A percentile compares a stretch with the other conserved stretches of the same genome.
Conservation (phyloP, 2,797 vertebrate genomes). For the Chlorospingus semifuscus region DNA sequence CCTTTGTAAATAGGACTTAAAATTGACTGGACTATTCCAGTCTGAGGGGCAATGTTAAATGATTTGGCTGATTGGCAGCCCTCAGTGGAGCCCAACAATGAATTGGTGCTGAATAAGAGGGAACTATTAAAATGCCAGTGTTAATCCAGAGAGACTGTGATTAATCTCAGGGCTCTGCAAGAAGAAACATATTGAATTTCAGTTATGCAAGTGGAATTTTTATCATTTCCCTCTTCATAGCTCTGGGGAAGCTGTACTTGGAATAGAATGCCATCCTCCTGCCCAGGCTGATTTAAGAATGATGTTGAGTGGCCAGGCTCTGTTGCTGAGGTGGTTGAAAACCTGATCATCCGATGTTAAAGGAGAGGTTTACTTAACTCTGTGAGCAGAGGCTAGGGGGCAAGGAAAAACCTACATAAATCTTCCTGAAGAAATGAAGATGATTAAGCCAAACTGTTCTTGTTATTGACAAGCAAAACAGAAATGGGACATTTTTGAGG, state of each 20-base stretch:
- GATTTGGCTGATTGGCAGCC: not conserved
- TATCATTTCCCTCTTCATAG: not conserved
- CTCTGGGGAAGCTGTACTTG: not conserved
- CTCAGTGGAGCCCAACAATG: not conserved
- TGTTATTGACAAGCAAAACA: not conserved
- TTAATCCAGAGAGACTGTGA: not conserved
- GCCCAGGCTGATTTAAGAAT: not conserved
- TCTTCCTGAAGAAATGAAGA: not conserved
- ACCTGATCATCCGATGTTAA: not conserved
- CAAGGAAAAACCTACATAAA: not conserved
- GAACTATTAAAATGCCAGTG: not conserved
- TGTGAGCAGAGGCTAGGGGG: not conserved
- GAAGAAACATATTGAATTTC: not conserved
- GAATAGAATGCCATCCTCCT: too few relatives aligned
- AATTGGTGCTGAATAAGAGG: not conserved
- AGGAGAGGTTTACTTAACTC: not conserved
- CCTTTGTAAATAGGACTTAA: not conserved
- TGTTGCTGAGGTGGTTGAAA: not conserved
- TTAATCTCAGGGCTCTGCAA: not conserved
- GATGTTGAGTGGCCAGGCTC: not conserved
- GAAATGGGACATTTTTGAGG: not conserved
- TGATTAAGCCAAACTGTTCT: not conserved
- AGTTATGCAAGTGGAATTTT: not conserved
- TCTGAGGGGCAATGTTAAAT: not conserved
- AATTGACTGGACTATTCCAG: not conserved